Percentiles rank a stretch among this genome's conserved stretches.
phyloP scores from a whole-genome alignment of 2,797 vertebrate species.

The Arnoldichthys spilopterus region DNA sequence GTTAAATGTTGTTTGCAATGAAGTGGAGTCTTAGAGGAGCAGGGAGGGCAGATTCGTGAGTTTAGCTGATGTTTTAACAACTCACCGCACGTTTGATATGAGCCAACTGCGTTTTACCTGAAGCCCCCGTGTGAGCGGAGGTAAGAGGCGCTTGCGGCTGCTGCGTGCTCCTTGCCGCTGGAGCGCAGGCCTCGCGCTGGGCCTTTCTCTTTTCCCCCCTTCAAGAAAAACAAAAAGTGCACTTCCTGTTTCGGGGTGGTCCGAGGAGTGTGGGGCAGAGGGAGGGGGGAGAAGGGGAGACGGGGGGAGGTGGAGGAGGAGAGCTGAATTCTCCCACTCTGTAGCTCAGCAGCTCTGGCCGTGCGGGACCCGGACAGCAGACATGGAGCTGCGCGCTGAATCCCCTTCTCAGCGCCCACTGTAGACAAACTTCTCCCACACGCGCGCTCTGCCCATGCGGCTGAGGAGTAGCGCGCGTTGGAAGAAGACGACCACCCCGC shows the following conservation, averaged over 20 bases:
- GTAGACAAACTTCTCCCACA: slow-evolving; percentile 33
- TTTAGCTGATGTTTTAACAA: no score
- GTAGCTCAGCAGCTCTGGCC: slow-evolving; percentile 54
- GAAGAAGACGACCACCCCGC: slow-evolving; percentile 34
- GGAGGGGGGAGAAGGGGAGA: slow-evolving; percentile 61
- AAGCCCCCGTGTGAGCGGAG: not conserved
- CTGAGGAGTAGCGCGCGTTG: slow-evolving; percentile 34
- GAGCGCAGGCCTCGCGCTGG: not conserved
- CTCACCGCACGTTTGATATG: no score
- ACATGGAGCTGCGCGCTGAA: slow-evolving; percentile 77
- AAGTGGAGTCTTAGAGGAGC: not conserved
- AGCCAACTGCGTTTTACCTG: not conserved
- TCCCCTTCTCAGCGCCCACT: slow-evolving; percentile 57
- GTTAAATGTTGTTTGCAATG: no score
- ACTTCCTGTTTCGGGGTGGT: slow-evolving; percentile 93
- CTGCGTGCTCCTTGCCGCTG: not conserved
- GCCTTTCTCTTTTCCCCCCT: slow-evolving; percentile 57
- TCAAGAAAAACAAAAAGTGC: slow-evolving; percentile 86
- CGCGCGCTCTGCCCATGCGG: slow-evolving; percentile 12
- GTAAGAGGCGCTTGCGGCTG: not conserved
- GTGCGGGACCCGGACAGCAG: slow-evolving; percentile 75
- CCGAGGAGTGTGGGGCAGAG: slow-evolving; percentile 80
- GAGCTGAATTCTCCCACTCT: slow-evolving; percentile 72
- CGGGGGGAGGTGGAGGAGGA: slow-evolving; percentile 65
- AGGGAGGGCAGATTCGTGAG: not conserved